Evolutionary conservation across 2,888 invertebrate genomes (phyloP), one percentile per base, ranked within the genome.

Genomic region (Sesia bembeciformis): DNA sequence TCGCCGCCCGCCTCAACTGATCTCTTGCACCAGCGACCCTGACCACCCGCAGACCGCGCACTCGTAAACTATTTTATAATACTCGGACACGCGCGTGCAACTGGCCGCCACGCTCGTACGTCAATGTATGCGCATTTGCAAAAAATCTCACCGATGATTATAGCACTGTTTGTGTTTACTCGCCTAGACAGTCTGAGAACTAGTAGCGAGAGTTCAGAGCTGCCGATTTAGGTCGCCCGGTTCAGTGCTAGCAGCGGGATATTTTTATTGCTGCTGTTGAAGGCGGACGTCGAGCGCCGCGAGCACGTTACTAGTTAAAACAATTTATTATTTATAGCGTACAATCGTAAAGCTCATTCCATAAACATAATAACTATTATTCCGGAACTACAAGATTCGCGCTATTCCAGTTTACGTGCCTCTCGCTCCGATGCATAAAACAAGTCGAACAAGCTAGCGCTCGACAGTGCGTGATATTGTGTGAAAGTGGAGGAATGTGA

Each of bases 141-240:
- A 66, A 63, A 64, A 65, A 58, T 62, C 59, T 65, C 59, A 59
- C 59, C 55, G 56, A 49, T 53, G 49, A 42, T 54, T 51, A n/a
- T 49, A 54, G 52, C 49, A 58, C 49, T 56, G 60, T 59, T 64
- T 63, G 61, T 63, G 65, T 69, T 72, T 67, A 67, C 71, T 69
- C 71, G 65, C 64, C 64, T 68, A 68, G 70, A 72, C 70, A 74
- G 68, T 70, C 70, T 62, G 67, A 68, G 64, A 69, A 67, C 67
- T 68, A 67, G 75, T 71, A 65, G 70, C 72, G 72, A 73, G 40
- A 40, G 67, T 72, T 65, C 66, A 65, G 66, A 76, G 76, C 76
- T 65, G 77, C 76, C 71, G 80, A 89, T 85, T 76, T 87, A 85
- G 88, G 88, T 89, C 88, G 86, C 87, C 88, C 88, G 88, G 88